Percentiles rank a stretch among this genome's conserved stretches.
Evolutionary conservation across 2,888 invertebrate genomes (phyloP).

Genomic region (Thymelicus acteon): DNA sequence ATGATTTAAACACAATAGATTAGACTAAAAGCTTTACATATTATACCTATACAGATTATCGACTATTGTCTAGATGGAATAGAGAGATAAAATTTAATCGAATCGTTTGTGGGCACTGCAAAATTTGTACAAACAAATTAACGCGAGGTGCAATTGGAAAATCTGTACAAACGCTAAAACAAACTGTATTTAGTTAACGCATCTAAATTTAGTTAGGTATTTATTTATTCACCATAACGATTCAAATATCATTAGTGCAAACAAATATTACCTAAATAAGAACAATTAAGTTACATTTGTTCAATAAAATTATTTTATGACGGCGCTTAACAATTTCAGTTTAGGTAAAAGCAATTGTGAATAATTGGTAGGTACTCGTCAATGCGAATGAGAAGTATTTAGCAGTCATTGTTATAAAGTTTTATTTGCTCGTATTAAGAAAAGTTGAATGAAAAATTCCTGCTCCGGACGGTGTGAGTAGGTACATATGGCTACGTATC

Average conservation of each 20-base stretch:
- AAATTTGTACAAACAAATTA: conserved; percentile 77
- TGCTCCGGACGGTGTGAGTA: conserved; percentile 12
- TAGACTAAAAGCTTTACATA: conserved; percentile 23
- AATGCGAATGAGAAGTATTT: too few species aligned
- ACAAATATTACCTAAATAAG: conserved; percentile 20
- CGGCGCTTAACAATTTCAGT: neutral
- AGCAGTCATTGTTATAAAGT: neutral
- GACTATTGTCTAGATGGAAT: conserved; percentile 55
- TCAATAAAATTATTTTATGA: neutral
- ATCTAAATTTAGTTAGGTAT: conserved; percentile 36
- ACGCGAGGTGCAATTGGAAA: conserved; percentile 72
- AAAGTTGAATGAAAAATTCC: conserved; percentile 22
- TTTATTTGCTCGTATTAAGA: conserved; percentile 11
- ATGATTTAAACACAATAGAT: conserved; percentile 22
- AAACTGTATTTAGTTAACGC: conserved; percentile 52
- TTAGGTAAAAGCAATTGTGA: too few species aligned
- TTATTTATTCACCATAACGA: conserved; percentile 36
- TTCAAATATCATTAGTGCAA: conserved; percentile 30
- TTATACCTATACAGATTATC: conserved; percentile 43
- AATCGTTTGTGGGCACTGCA: conserved; percentile 65
- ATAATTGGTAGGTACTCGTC: too few species aligned
- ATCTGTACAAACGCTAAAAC: conserved; percentile 70
- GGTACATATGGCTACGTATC: conserved; percentile 9
- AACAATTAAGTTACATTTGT: conserved; percentile 11
- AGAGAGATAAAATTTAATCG: conserved; percentile 69